Evolutionary conservation across 1,140 invertebrate genomes (phyloP).

Genomic region (Philotrypesis tridentata): DNA sequence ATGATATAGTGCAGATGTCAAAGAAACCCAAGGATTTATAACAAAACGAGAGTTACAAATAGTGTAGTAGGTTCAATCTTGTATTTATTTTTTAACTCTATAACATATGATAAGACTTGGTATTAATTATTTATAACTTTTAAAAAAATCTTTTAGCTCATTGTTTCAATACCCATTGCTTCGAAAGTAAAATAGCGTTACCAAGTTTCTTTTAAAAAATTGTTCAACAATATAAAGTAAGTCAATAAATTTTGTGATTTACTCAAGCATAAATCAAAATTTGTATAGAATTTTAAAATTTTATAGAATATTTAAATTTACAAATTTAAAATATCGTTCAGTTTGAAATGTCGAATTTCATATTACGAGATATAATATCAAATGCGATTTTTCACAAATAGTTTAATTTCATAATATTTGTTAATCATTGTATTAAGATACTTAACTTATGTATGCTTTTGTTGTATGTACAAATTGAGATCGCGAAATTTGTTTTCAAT

Average conservation of each 20-base stretch:
- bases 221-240: neutral
- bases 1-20: neutral
- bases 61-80: neutral
- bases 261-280: neutral
- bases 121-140: neutral
- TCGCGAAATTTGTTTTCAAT: neutral
- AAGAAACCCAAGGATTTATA: slow-evolving; percentile 27
- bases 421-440: neutral
- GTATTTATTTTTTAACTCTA: neutral
- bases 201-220: too few species aligned
- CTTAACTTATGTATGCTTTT: neutral
- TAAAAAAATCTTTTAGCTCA: too few species aligned
- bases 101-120: neutral
- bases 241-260: neutral
- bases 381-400: neutral
- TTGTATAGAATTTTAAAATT: neutral
- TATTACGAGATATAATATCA: neutral
- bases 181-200: too few species aligned
- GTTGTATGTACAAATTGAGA: neutral
- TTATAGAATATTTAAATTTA: neutral
- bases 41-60: slow-evolving; percentile 3
- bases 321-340: neutral
- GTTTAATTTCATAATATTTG: neutral
- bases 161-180: too few species aligned
- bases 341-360: neutral